Conservation (phyloP, 2,888 invertebrate genomes). For the Plebejus melissa region DNA sequence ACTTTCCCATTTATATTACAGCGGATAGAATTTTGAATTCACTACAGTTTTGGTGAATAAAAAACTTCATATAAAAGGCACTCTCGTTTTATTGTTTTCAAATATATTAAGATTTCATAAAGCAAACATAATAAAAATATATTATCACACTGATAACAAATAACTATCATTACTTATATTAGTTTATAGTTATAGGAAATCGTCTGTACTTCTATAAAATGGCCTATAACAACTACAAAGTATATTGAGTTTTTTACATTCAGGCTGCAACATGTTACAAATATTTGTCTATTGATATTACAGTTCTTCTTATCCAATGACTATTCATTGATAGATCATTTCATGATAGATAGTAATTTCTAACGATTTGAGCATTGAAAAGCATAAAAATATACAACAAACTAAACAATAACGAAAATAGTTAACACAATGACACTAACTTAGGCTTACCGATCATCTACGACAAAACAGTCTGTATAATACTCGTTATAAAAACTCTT, state of each 20-base stretch:
- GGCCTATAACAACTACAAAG: conserved; percentile 6
- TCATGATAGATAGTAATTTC: conserved; percentile 37
- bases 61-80: conserved; percentile 54
- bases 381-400: conserved; percentile 64
- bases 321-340: conserved; percentile 30
- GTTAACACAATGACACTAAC: conserved; percentile 51
- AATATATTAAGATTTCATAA: conserved; percentile 72
- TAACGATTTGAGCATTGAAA: conserved; percentile 48
- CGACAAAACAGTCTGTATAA: background rate
- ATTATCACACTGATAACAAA: conserved; percentile 66
- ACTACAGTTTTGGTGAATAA: conserved; percentile 40
- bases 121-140: conserved; percentile 58
- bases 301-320: conserved; percentile 4
- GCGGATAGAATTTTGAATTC: too few species aligned
- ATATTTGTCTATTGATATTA: conserved; percentile 19
- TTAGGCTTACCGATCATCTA: conserved; percentile 41
- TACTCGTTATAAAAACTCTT: too few species aligned
- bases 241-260: background rate
- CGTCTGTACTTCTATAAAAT: conserved; percentile 29
- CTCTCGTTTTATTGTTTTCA: conserved; percentile 60
- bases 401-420: conserved; percentile 60
- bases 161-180: conserved; percentile 40
- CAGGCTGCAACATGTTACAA: background rate
- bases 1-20: too few species aligned
- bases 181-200: conserved; percentile 34